phyloP scores from a whole-genome alignment of 1,140 invertebrate species.

The Varroa destructor region DNA sequence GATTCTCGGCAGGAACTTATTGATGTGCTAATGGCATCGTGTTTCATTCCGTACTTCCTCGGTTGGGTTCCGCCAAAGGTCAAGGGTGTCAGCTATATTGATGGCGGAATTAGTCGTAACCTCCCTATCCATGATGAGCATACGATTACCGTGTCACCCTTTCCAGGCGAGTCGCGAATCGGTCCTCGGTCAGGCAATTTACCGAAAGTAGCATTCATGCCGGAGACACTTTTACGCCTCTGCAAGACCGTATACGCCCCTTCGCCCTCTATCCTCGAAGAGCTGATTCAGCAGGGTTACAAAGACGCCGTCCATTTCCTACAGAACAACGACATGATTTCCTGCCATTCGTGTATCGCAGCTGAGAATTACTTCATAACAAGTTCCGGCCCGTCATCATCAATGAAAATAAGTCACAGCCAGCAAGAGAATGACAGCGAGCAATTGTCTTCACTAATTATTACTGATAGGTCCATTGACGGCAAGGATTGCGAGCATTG shows the following conservation, averaged over 20 bases:
- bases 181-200: slow-evolving; percentile 54
- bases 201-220: slow-evolving; percentile 18
- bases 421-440: not conserved
- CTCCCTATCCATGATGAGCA: slow-evolving; percentile 80
- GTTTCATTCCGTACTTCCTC: slow-evolving; percentile 92
- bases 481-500: not conserved
- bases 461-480: not conserved
- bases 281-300: slow-evolving; percentile 95
- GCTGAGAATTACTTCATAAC: too few relatives aligned
- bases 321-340: slow-evolving; percentile 52
- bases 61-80: slow-evolving; percentile 77
- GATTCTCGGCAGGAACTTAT: slow-evolving; percentile 70
- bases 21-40: slow-evolving; percentile 37
- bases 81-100: slow-evolving; percentile 79
- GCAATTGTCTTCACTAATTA: not conserved
- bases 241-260: slow-evolving; percentile 43
- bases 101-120: slow-evolving; percentile 92
- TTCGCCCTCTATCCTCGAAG: slow-evolving; percentile 69
- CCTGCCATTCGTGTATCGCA: not conserved
- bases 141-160: slow-evolving; percentile 92
- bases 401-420: too few relatives aligned
- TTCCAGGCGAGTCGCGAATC: slow-evolving; percentile 93
- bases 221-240: not conserved
- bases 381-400: too few relatives aligned
- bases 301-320: slow-evolving; percentile 86